A percentile compares a stretch with the other conserved stretches of the same genome.
Evolutionary conservation across 1,140 invertebrate species (phyloP).

Genomic region (Megalopta genalis): DNA sequence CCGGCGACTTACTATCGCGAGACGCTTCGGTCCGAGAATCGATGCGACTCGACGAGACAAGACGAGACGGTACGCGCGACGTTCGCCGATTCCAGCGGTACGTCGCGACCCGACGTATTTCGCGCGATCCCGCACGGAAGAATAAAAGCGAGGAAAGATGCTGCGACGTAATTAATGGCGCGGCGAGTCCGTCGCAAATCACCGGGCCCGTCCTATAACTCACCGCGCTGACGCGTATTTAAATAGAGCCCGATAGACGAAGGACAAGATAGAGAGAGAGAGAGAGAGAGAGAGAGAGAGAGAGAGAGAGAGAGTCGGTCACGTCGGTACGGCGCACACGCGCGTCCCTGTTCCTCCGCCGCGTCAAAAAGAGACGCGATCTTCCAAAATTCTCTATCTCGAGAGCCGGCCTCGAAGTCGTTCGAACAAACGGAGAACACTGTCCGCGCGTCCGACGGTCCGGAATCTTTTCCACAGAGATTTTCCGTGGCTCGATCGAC

Average conservation of each 20-base stretch:
- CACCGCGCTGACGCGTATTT: slow-evolving; percentile 74
- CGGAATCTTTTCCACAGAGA: background rate
- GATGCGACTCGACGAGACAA: too few relatives aligned
- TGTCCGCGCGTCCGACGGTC: background rate
- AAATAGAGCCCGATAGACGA: slow-evolving; percentile 73
- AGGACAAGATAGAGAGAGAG: slow-evolving; percentile 27
- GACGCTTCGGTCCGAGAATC: too few relatives aligned
- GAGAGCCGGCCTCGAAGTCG: background rate
- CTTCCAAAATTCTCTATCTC: slow-evolving; percentile 21
- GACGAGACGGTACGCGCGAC: too few relatives aligned
- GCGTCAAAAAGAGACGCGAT: slow-evolving; percentile 40
- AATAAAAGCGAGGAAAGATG: slow-evolving; percentile 76
- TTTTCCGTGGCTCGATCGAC: too few relatives aligned
- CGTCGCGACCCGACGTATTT: slow-evolving; percentile 14
- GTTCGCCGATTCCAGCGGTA: too few relatives aligned
- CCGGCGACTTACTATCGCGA: background rate
- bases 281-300: too few relatives aligned
- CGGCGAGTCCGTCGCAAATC: slow-evolving; percentile 76
- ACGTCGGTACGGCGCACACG: slow-evolving; percentile 41
- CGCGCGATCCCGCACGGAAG: slow-evolving; percentile 27
- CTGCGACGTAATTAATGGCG: slow-evolving; percentile 75
- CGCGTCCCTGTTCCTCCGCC: slow-evolving; percentile 30
- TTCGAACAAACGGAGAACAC: background rate
- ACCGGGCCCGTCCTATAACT: slow-evolving; percentile 74
- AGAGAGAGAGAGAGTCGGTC: background rate